These are phyloP conservation scores for Eulemur coronatus DNA, from an alignment of 2,797 vertebrate genomes.

Conservation along the genomic window DNA sequence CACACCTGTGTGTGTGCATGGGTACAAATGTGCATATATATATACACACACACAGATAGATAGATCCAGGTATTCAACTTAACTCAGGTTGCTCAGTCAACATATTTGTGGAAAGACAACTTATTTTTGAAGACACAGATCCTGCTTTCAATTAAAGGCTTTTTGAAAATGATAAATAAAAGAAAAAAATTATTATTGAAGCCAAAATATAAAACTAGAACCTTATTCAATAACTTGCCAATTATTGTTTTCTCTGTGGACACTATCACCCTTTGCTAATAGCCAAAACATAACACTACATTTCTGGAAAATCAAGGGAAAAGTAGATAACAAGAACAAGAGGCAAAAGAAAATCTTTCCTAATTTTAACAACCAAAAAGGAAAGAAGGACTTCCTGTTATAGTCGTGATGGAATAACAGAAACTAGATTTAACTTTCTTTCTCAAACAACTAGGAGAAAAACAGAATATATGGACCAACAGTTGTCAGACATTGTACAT, in stretches of 20 bases:
- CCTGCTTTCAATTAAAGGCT: background rate
- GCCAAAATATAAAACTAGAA: background rate
- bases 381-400: background rate
- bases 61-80: background rate
- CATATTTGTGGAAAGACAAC: background rate
- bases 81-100: background rate
- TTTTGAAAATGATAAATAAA: background rate
- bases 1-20: rapidly evolving
- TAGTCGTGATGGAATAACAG: background rate
- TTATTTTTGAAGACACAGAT: background rate
- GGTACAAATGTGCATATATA: rapidly evolving
- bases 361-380: background rate
- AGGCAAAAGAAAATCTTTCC: background rate
- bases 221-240: background rate
- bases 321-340: background rate
- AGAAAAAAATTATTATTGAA: background rate
- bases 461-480: rapidly evolving
- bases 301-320: background rate
- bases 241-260: background rate
- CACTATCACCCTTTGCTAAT: background rate
- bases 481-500: rapidly evolving
- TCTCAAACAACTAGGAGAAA: too few species aligned
- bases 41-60: too few species aligned
- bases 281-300: background rate
- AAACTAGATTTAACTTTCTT: background rate